Conservation (phyloP, 1,140 invertebrate species). For the Batillaria attramentaria region DNA sequence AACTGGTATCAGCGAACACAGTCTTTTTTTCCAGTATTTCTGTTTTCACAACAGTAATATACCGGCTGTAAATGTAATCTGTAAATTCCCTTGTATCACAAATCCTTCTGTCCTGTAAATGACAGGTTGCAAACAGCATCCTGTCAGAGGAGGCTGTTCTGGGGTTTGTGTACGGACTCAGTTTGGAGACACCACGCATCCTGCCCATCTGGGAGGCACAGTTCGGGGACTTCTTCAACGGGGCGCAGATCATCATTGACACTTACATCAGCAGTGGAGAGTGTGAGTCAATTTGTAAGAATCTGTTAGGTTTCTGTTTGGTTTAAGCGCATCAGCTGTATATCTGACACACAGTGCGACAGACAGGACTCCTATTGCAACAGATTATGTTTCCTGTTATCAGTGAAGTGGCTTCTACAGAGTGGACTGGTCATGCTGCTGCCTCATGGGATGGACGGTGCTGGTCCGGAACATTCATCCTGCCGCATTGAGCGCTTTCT, state of each 20-base stretch:
- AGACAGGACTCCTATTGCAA: too few relatives aligned
- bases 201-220: slow-evolving; percentile 98
- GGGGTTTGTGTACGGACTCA: slow-evolving; percentile 88
- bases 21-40: too few relatives aligned
- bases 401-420: slow-evolving; percentile 94
- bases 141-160: slow-evolving; percentile 98
- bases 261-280: slow-evolving; percentile 93
- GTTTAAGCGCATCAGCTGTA: too few relatives aligned
- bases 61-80: too few relatives aligned
- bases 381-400: slow-evolving; percentile 41
- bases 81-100: too few relatives aligned
- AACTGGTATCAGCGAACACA: too few relatives aligned
- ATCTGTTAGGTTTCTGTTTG: too few relatives aligned
- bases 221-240: slow-evolving; percentile 98
- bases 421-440: slow-evolving; percentile 92
- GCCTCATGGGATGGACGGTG: slow-evolving; percentile 97
- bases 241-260: slow-evolving; percentile 97
- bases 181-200: slow-evolving; percentile 85
- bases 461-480: slow-evolving; percentile 96
- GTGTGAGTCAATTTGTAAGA: slow-evolving; percentile 81
- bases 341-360: too few relatives aligned
- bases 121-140: slow-evolving; percentile 91
- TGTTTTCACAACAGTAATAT: too few relatives aligned
- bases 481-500: slow-evolving; percentile 94
- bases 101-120: not conserved